Base-by-base conservation (phyloP, 2,113 vertebrate species). In the Pangasianodon hypophthalmus region DNA sequence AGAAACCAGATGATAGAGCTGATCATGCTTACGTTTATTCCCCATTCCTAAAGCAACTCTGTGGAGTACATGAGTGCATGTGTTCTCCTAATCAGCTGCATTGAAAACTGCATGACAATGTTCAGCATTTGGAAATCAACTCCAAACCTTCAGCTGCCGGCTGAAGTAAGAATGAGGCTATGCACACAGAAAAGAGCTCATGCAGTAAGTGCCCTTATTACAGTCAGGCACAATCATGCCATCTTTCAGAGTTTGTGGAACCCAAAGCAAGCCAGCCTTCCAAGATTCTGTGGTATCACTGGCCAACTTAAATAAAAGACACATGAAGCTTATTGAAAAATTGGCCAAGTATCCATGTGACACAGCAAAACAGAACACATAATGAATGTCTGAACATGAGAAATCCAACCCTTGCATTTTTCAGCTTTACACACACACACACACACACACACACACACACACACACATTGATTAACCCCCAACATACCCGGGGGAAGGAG, bases 21-120 rank as follows among this genome's bases (percentile, higher is more conserved):
- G 44, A 52, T 37, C 13, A 52, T 82, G 87, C 18, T 81, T 24
- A 64, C 24, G 44, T 50, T 48, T 32, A n/a, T 58, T 56, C 73
- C 56, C 54, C n/a, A 82, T 50, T 88, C 58, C 58, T 67, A 62
- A 52, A 48, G 56, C 10, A 48, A 54, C 24, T 54, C 60, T 52
- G 21, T 48, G 60, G 71, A 58, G 37, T 69, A n/a, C 83, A 89
- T 91, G 89, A 77, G 87, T 87, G 86, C 92, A 94, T 92, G 79
- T 94, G 91, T 90, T 94, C 0, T 14, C 41, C 54, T 93, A 93
- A 92, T 94, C 41, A 81, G 92, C 92, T 92, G 90, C 90, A 89
- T 90, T 92, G 46, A 93, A 92, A 60, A 80, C 89, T 85, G 56
- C 62, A 93, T 9, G 79, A 91, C 94, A 94, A 94, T 93, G 92